Evolutionary conservation across 2,113 vertebrate species (phyloP), one percentile per base, ranked within the genome.

Genomic region (Chamaetylas fuelleborni): DNA sequence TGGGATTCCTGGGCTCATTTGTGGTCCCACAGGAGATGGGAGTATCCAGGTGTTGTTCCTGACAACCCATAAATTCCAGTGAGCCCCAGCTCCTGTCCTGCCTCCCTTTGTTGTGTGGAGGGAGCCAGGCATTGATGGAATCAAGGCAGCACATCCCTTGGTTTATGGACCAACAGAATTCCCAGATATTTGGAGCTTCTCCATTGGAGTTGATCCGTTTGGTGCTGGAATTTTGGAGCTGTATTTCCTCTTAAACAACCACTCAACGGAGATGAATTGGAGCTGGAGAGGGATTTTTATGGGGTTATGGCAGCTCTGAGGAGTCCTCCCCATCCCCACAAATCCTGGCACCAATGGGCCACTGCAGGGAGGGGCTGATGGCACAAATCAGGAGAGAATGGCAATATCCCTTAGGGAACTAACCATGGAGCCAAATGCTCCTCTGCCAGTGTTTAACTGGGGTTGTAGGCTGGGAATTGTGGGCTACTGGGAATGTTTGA

Each of bases 31-130:
- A 45, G 60, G 47, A 66, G 47, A 8, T 77, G 43, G 73, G 69
- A 74, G 4, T n/a, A 8, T 16, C 14, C 43, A 31, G 53, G 17
- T 10, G 31, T 3, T 66, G 29, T 34, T 88, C 36, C 56, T 20
- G 9, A 3, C 2, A 3, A 0, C 8, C 47, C 23, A n/a, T 5
- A 15, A 54, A 43, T 71, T 13, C 19, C 3, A 2, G 19, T 1
- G 1, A 40, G 34, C 51, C 13, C 50, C 43, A 34, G 65, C 67
- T 80, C 42, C 47, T 40, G 56, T 61, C 54, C 60, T 60, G 62
- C 19, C 5, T 53, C 40, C 0, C 15, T 74, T 40, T 3, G 12
- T 40, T 23, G 40, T 19, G 36, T 88, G 67, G 40, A 45, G 54
- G 48, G 28, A 87, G 48, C 72, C 62, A 54, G 70, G 53, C 36